These are phyloP conservation scores for Dasyurus viverrinus DNA, from an alignment of 2,113 vertebrate species.

Conservation along the genomic window DNA sequence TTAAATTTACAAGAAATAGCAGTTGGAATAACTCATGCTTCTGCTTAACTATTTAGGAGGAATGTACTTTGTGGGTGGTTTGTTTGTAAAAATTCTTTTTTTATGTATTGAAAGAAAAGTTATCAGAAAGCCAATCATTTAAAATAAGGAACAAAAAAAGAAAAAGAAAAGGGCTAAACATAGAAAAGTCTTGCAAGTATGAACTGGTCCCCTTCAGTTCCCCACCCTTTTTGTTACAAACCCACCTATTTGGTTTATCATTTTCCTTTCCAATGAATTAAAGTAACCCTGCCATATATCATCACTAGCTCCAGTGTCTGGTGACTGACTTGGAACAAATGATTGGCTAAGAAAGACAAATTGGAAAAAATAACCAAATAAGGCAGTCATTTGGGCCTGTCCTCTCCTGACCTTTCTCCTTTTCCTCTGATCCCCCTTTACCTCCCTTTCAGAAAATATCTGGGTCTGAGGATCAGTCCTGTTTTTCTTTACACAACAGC, in stretches of 20 bases:
- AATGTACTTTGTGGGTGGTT: neutral
- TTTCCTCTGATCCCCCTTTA: slow-evolving; percentile 41
- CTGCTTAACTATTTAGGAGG: neutral
- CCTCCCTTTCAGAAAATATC: slow-evolving; percentile 89
- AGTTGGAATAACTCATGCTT: neutral
- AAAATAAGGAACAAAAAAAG: neutral
- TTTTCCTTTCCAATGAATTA: slow-evolving; percentile 77
- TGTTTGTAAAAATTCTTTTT: neutral
- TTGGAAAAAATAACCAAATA: slow-evolving; percentile 71
- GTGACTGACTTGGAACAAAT: slow-evolving; percentile 78
- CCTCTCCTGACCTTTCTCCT: slow-evolving; percentile 49
- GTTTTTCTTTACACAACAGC: slow-evolving; percentile 93
- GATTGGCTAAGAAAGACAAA: slow-evolving; percentile 80
- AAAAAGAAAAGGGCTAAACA: slow-evolving; percentile 30
- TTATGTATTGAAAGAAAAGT: neutral
- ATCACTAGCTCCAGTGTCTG: slow-evolving; percentile 77
- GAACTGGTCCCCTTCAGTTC: slow-evolving; percentile 31
- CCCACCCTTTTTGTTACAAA: slow-evolving; percentile 33
- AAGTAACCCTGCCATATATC: slow-evolving; percentile 81
- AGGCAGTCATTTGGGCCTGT: slow-evolving; percentile 62
- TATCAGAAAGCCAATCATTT: neutral
- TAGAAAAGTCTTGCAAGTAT: neutral
- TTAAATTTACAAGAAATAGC: neutral
- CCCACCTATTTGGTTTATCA: slow-evolving; percentile 39
- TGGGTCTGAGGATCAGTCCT: slow-evolving; percentile 90